Percentiles rank a stretch among this genome's conserved stretches.
Evolutionary conservation across 2,888 invertebrate genomes (phyloP).

Genomic region (Tipula helvola): DNA sequence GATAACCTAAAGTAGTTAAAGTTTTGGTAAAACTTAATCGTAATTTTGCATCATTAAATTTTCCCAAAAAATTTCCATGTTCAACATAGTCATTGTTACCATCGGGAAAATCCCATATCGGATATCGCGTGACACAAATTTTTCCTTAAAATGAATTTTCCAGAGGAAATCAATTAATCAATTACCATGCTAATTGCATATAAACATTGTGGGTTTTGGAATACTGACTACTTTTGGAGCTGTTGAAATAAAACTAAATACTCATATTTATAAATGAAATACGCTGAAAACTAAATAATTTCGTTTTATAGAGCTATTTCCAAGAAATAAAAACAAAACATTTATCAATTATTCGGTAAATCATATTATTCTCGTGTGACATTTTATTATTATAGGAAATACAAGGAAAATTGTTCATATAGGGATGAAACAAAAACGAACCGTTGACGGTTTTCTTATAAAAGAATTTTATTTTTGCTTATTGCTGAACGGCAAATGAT

Average conservation of each 20-base stretch:
- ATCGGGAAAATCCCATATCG: neutral
- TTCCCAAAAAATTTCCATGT: neutral
- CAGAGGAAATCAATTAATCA: neutral
- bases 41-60: neutral
- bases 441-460: neutral
- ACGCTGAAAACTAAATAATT: neutral
- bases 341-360: neutral
- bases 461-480: neutral
- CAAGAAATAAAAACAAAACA: neutral
- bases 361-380: neutral
- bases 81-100: neutral
- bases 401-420: neutral
- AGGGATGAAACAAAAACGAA: neutral
- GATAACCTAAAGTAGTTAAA: too few relatives aligned
- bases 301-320: neutral
- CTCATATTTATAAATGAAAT: too few relatives aligned
- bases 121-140: neutral
- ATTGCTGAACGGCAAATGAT: neutral
- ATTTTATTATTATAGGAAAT: neutral
- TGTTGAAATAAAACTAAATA: neutral
- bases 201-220: neutral
- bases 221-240: neutral
- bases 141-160: neutral
- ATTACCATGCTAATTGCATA: neutral
- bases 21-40: too few relatives aligned